Evolutionary conservation across 2,113 vertebrate species (phyloP).

Genomic region (Ictalurus punctatus): DNA sequence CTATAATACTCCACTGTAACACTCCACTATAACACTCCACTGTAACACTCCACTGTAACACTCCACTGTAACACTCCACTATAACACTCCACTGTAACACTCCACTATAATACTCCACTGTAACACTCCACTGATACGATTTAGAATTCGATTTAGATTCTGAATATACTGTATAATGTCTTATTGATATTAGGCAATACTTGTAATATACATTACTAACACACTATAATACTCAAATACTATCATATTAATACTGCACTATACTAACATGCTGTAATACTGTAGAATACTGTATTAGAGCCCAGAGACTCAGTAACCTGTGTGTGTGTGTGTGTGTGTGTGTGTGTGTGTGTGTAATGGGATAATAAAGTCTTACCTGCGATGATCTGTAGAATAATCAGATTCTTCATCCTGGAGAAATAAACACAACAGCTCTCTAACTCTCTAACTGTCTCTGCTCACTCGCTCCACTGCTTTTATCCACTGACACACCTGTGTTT

Average conservation of each 20-base stretch:
- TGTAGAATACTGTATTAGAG: not conserved
- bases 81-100: too few relatives aligned
- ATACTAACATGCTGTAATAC: not conserved
- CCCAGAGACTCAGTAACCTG: not conserved
- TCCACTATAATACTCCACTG: too few relatives aligned
- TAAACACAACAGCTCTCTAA: not conserved
- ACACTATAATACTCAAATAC: not conserved
- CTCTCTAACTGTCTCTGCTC: conserved; percentile 10
- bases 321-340: conserved; percentile 6
- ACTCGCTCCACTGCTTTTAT: conserved; percentile 2
- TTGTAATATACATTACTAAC: not conserved
- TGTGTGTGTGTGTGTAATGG: not conserved
- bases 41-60: too few relatives aligned
- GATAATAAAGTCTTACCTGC: conserved; percentile 60
- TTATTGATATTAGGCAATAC: not conserved
- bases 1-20: too few relatives aligned
- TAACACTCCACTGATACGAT: not conserved
- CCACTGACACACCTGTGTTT: conserved; percentile 4
- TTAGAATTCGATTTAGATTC: not conserved
- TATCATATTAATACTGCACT: not conserved
- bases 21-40: too few relatives aligned
- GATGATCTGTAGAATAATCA: conserved; percentile 59
- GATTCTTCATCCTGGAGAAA: conserved; percentile 54
- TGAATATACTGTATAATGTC: not conserved
- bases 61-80: too few relatives aligned